These are phyloP conservation scores for Cyclopterus lumpus DNA, from an alignment of 2,797 vertebrate genomes.

Conservation along the genomic window DNA sequence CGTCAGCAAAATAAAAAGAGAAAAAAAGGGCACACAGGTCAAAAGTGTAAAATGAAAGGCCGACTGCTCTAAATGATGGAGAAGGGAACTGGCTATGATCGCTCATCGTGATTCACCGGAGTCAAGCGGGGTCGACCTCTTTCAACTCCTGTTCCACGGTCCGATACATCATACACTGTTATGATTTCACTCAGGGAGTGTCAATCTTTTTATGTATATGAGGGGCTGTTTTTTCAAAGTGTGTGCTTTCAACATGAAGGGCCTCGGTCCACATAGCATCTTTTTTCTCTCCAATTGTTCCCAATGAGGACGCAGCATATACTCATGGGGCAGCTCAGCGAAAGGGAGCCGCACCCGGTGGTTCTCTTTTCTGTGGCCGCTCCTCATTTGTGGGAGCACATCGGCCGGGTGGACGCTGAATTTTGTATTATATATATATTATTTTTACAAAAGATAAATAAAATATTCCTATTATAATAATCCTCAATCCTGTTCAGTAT, in stretches of 20 bases:
- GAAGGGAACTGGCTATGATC: constrained; percentile 17
- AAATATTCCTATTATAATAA: neutral
- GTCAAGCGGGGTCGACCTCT: constrained; percentile 26
- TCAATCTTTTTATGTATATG: no score
- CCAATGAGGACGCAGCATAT: no score
- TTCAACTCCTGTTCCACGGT: constrained; percentile 5
- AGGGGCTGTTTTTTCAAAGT: no score
- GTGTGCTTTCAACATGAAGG: no score
- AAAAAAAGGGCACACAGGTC: constrained; percentile 8
- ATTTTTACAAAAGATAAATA: neutral
- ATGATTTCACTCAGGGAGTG: no score
- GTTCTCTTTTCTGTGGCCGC: no score
- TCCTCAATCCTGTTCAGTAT: neutral
- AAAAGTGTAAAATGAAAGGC: constrained; percentile 46
- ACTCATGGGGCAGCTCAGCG: no score
- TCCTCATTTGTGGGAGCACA: no score
- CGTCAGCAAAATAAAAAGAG: constrained; percentile 53
- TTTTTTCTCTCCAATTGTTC: no score
- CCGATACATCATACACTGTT: neutral
- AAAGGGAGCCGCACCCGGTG: no score
- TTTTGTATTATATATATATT: neutral
- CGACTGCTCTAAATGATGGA: constrained; percentile 29
- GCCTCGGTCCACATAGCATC: no score
- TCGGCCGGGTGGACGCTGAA: no score
- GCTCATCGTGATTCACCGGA: constrained; percentile 24